Evolutionary conservation across 2,888 invertebrate species (phyloP).

Genomic region (Caenorhabditis sinica): DNA sequence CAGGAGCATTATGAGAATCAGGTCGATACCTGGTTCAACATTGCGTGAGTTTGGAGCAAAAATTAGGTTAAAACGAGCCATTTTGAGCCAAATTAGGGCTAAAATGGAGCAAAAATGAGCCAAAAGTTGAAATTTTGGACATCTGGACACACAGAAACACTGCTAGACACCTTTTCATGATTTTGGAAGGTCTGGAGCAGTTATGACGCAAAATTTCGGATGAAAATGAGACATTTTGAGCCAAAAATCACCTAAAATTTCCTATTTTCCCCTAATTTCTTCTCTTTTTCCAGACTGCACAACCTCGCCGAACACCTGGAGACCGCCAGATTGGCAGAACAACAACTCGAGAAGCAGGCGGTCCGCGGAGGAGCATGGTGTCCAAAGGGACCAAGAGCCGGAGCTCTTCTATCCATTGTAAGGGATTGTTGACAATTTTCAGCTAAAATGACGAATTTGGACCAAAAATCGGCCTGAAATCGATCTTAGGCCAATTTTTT

Average conservation of each 20-base stretch:
- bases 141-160: too few relatives aligned
- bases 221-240: neutral
- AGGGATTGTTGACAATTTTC: constrained; percentile 13
- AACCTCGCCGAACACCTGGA: constrained; percentile 40
- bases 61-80: neutral
- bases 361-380: constrained; percentile 63
- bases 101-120: neutral
- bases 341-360: constrained; percentile 23
- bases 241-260: neutral
- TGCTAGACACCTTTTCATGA: too few relatives aligned
- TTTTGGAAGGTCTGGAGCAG: too few relatives aligned
- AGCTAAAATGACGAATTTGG: neutral
- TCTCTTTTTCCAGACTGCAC: constrained; percentile 47
- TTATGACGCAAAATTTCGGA: too few relatives aligned
- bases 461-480: neutral
- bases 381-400: constrained; percentile 59
- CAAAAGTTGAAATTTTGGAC: too few relatives aligned
- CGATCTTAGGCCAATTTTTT: neutral
- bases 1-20: neutral
- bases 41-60: constrained; percentile 16
- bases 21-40: constrained; percentile 30
- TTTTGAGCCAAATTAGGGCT: neutral
- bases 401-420: constrained; percentile 44
- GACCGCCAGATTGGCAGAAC: neutral
- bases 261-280: neutral